Evolutionary conservation across 2,113 vertebrate species (phyloP).

Genomic region (Cariama cristata): DNA sequence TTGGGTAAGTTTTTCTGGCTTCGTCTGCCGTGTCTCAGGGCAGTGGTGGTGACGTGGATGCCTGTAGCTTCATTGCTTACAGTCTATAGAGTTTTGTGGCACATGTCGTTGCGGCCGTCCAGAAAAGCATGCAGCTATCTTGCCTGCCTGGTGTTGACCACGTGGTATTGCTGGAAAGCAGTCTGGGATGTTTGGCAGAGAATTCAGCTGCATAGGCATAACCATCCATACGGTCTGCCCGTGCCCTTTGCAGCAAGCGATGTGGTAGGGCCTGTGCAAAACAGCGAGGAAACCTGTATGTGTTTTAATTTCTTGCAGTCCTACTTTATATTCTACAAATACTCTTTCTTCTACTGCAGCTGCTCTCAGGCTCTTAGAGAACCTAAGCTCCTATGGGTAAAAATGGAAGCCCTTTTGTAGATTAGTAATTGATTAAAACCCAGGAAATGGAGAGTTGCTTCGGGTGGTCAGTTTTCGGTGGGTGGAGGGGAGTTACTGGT

Average conservation of each 20-base stretch:
- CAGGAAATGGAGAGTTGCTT: not conserved
- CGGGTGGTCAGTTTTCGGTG: not conserved
- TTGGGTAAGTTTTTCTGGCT: slow-evolving; percentile 43
- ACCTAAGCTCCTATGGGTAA: not conserved
- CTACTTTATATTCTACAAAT: not conserved
- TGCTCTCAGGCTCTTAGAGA: not conserved
- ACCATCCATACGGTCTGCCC: not conserved
- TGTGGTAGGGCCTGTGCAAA: not conserved
- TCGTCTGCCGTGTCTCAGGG: not conserved
- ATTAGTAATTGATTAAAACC: not conserved
- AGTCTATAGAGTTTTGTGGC: not conserved
- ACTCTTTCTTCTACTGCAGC: not conserved
- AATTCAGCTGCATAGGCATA: not conserved
- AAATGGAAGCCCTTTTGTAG: not conserved
- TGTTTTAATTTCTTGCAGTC: not conserved
- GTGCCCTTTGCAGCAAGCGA: fast-evolving
- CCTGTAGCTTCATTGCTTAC: not conserved
- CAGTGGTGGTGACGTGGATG: fast-evolving
- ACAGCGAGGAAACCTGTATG: not conserved
- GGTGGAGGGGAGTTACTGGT: not conserved
- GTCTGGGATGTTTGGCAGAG: not conserved
- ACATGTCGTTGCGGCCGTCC: not conserved
- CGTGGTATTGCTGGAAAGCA: not conserved
- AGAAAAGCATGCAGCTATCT: not conserved
- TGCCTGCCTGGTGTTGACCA: not conserved